A percentile compares a stretch with the other conserved stretches of the same genome.
Conservation (phyloP, 2,113 vertebrate species). For the Dunckerocampus dactyliophorus region DNA sequence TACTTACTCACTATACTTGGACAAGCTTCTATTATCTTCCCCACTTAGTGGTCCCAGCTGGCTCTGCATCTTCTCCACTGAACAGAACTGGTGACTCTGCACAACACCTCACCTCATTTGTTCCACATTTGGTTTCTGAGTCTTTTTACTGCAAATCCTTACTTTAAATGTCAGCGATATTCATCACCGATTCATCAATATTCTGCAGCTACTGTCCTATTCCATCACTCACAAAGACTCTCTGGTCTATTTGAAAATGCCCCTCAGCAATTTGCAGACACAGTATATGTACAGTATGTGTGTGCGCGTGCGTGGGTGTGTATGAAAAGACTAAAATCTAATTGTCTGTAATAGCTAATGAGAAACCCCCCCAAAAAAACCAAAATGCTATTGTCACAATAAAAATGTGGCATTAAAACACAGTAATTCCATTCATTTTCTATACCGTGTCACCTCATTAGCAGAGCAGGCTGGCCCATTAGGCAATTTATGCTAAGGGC, state of each 20-base stretch:
- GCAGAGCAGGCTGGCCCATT: no score
- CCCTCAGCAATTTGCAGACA: slow-evolving; percentile 15
- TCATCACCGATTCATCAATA: slow-evolving; percentile 40
- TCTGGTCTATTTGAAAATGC: slow-evolving; percentile 28
- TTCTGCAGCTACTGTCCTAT: slow-evolving; percentile 35
- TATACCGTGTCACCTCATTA: no score
- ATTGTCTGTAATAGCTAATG: no score
- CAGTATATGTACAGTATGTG: no score
- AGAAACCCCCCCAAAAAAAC: no score
- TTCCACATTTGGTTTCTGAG: slow-evolving; percentile 33
- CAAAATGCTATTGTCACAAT: no score
- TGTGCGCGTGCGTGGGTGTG: no score
- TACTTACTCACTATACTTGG: slow-evolving; percentile 16
- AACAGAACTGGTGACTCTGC: slow-evolving; percentile 24
- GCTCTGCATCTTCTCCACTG: slow-evolving; percentile 9
- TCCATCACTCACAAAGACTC: slow-evolving; percentile 29
- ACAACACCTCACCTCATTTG: slow-evolving; percentile 40
- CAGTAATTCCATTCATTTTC: no score
- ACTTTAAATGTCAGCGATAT: slow-evolving; percentile 45
- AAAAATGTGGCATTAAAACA: no score
- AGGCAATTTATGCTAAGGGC: no score
- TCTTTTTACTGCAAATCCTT: slow-evolving; percentile 36
- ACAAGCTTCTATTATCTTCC: slow-evolving; percentile 14
- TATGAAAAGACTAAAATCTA: no score
- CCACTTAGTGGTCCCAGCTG: slow-evolving; percentile 1